Evolutionary conservation across 2,113 vertebrate genomes (phyloP).

Genomic region (Dromas ardeola): DNA sequence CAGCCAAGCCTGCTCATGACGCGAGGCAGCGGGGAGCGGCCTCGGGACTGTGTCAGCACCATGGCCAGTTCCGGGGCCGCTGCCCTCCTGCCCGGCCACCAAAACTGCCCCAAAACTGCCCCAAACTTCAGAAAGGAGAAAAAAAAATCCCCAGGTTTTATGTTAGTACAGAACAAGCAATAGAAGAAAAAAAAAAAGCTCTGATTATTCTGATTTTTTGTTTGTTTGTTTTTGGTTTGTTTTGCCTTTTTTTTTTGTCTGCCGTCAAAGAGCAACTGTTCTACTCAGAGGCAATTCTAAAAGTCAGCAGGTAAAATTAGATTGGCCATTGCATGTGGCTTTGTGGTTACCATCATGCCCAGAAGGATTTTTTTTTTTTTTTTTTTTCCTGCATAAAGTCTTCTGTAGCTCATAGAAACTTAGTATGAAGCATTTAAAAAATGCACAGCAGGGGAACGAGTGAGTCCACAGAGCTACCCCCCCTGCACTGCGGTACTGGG

Average conservation of each 20-base stretch:
- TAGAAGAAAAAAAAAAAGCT: background rate
- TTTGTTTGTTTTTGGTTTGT: no score
- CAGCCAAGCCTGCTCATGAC: accelerated
- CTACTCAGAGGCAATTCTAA: background rate
- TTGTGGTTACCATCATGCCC: background rate
- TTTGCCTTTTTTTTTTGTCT: background rate
- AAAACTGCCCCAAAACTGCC: background rate
- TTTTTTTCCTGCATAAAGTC: no score
- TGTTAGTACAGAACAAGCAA: no score
- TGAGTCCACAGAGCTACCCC: background rate
- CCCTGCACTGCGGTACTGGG: background rate
- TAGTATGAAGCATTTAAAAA: background rate
- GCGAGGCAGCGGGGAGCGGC: background rate
- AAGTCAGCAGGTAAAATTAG: background rate
- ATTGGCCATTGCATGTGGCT: background rate
- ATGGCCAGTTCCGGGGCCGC: background rate
- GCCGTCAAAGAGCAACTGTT: background rate
- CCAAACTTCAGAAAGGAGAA: background rate
- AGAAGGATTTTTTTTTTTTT: background rate
- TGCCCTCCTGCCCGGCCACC: background rate
- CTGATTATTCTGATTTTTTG: background rate
- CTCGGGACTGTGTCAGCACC: slow-evolving; percentile 22
- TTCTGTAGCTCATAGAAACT: background rate
- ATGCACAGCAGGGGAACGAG: background rate
- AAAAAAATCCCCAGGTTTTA: background rate